phyloP scores from a whole-genome alignment of 2,797 vertebrate species.

The Neopelma chrysocephalum region DNA sequence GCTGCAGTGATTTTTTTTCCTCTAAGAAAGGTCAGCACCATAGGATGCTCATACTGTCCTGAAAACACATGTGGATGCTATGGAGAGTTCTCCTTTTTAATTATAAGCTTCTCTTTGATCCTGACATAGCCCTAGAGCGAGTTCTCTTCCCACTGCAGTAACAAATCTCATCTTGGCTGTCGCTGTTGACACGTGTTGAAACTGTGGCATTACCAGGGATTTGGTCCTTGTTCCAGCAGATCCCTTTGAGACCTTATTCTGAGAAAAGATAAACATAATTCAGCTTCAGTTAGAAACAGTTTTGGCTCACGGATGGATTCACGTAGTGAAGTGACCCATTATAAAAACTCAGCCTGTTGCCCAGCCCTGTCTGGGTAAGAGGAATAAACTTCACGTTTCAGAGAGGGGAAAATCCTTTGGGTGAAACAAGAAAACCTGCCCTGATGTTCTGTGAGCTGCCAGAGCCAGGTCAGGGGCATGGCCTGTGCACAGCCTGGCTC shows the following conservation, averaged over 20 bases:
- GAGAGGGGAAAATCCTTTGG: neutral
- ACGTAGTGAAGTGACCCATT: fast-evolving
- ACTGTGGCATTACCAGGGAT: neutral
- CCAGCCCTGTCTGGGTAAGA: neutral
- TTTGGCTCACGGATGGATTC: neutral
- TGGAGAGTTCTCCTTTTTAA: neutral
- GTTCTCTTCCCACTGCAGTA: neutral
- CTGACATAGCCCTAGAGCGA: neutral
- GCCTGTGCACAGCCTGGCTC: neutral
- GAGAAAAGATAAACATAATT: neutral
- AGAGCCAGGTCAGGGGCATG: neutral
- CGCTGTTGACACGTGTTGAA: neutral
- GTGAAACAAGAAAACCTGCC: neutral
- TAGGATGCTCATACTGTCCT: neutral
- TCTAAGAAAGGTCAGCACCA: neutral
- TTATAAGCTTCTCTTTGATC: neutral
- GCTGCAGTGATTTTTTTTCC: neutral
- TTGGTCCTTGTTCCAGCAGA: neutral
- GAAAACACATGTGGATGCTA: neutral
- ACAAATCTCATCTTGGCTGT: neutral
- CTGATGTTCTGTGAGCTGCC: neutral
- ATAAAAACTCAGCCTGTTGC: neutral
- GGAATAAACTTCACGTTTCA: neutral
- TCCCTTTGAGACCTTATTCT: neutral
- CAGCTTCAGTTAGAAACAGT: neutral